Evolutionary conservation across 2,113 vertebrate species (phyloP).

Genomic region (Phylloscopus trochilus): DNA sequence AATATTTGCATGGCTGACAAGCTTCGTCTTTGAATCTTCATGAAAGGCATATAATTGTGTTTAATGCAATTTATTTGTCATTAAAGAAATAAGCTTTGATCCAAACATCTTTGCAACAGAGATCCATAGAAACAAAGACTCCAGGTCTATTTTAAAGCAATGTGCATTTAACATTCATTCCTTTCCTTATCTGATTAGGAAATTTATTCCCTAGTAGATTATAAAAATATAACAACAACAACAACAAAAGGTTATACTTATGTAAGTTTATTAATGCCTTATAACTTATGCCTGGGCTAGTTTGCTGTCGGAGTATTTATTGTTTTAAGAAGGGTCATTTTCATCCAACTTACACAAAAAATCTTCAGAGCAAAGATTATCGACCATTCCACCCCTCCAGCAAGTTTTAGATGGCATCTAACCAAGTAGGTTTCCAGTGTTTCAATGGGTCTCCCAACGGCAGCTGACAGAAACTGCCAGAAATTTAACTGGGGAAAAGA

Average conservation of each 20-base stretch:
- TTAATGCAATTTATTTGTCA: constrained; percentile 74
- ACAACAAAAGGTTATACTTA: neutral
- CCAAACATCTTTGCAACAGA: constrained; percentile 60
- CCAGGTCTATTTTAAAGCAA: constrained; percentile 70
- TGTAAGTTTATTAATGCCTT: neutral
- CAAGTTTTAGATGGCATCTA: neutral
- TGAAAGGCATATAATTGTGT: constrained; percentile 69
- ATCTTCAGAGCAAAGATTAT: neutral
- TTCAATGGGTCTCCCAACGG: neutral
- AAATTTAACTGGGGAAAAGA: neutral
- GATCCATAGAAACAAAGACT: constrained; percentile 63
- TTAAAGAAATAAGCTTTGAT: constrained; percentile 74
- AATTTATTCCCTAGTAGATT: neutral
- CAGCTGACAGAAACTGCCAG: neutral
- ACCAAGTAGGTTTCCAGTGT: neutral
- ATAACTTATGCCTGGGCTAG: neutral
- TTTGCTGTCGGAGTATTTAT: neutral
- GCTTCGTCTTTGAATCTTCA: constrained; percentile 64
- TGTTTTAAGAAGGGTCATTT: neutral
- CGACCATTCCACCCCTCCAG: neutral
- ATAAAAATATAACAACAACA: neutral
- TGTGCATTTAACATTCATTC: constrained; percentile 52
- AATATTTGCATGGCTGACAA: constrained; percentile 61
- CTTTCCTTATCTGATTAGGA: constrained; percentile 12
- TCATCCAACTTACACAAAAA: neutral